Evolutionary conservation across 2,888 invertebrate species (phyloP).

Genomic region (Thyatira batis): DNA sequence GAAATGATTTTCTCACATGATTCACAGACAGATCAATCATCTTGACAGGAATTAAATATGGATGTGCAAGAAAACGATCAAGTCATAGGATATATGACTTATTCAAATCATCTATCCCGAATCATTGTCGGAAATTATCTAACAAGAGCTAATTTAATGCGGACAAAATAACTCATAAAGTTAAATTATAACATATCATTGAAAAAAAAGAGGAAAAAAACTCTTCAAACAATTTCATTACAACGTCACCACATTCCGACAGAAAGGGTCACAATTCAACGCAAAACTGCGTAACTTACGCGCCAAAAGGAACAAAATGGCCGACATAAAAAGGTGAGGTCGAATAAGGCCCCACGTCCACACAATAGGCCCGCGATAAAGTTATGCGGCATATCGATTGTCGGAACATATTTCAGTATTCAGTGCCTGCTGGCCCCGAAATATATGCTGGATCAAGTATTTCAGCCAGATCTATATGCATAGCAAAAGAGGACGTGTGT

Average conservation of each 20-base stretch:
- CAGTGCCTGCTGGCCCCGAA: background rate
- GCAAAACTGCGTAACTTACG: slow-evolving; percentile 7
- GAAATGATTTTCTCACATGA: too few relatives aligned
- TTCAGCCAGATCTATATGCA: background rate
- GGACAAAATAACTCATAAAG: too few relatives aligned
- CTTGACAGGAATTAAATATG: too few relatives aligned
- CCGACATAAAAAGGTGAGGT: slow-evolving; percentile 3
- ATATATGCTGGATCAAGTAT: background rate
- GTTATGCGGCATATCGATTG: slow-evolving; percentile 1
- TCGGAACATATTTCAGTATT: background rate
- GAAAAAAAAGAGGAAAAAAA: background rate
- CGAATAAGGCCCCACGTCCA: background rate
- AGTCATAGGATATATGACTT: too few relatives aligned
- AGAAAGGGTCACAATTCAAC: slow-evolving; percentile 15
- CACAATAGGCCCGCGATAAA: background rate
- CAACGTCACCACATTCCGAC: slow-evolving; percentile 6
- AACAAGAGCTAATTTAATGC: too few relatives aligned
- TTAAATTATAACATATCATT: background rate
- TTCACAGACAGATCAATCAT: too few relatives aligned
- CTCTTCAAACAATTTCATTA: slow-evolving; percentile 17
- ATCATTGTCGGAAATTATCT: too few relatives aligned
- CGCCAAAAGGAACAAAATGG: slow-evolving; percentile 1
- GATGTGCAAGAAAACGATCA: too few relatives aligned
- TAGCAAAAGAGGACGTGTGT: background rate
- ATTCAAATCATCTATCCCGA: too few relatives aligned